Percentiles rank a stretch among this genome's conserved stretches.
phyloP scores from a whole-genome alignment of 2,797 vertebrate genomes.

The Neosilurus hyrtlii region DNA sequence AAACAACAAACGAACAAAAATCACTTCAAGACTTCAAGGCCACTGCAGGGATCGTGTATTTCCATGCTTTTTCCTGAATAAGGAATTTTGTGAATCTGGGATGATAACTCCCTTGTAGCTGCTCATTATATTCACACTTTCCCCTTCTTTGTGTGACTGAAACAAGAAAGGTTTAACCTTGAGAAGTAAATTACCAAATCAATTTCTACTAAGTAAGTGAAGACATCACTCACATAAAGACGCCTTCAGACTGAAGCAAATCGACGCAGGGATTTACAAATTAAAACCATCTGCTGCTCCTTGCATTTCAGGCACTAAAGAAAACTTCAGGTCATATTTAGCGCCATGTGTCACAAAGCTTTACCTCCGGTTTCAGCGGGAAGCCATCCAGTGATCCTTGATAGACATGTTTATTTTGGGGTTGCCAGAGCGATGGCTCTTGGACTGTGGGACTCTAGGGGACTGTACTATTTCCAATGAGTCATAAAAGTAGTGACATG shows the following conservation, averaged over 20 bases:
- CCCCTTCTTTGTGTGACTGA: neutral
- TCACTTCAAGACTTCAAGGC: neutral
- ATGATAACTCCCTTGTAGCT: neutral
- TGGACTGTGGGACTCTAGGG: slow-evolving; percentile 49
- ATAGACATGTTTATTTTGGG: slow-evolving; percentile 47
- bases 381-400: neutral
- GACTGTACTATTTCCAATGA: slow-evolving; percentile 58
- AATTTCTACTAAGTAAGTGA: slow-evolving; percentile 1
- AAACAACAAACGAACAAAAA: neutral
- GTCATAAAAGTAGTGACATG: slow-evolving; percentile 48
- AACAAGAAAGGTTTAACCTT: neutral
- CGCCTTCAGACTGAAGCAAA: neutral
- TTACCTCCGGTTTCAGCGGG: slow-evolving; percentile 5
- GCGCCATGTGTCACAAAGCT: neutral
- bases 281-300: slow-evolving; percentile 53
- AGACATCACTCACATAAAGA: slow-evolving; percentile 4
- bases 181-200: slow-evolving; percentile 1
- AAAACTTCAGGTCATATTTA: slow-evolving; percentile 24
- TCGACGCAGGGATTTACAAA: neutral
- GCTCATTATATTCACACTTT: slow-evolving; percentile 12
- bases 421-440: slow-evolving; percentile 51
- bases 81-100: too few species aligned
- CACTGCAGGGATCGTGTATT: neutral
- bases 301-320: slow-evolving; percentile 35
- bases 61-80: slow-evolving; percentile 8